A percentile compares a stretch with the other conserved stretches of the same genome.
Evolutionary conservation across 2,797 vertebrate species (phyloP).

Genomic region (Cyclopterus lumpus): DNA sequence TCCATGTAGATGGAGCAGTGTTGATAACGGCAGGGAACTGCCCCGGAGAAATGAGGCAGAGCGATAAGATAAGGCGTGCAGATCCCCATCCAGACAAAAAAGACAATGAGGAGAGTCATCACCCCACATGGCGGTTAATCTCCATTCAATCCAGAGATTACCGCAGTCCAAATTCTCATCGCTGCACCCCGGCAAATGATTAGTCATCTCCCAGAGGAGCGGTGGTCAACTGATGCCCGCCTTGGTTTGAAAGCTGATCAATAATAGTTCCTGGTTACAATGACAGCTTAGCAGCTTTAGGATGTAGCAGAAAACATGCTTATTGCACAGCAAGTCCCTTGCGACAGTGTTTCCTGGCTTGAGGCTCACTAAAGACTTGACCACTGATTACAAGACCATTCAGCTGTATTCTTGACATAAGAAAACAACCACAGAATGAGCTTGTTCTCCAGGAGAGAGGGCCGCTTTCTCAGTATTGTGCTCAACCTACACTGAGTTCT

Average conservation of each 20-base stretch:
- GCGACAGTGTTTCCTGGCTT: neutral
- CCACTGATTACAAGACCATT: neutral
- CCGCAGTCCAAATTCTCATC: slow-evolving; percentile 62
- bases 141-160: slow-evolving; percentile 76
- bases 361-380: slow-evolving; percentile 13
- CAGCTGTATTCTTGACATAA: slow-evolving; percentile 15
- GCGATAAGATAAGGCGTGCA: slow-evolving; percentile 74
- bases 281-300: slow-evolving; percentile 21
- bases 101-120: slow-evolving; percentile 70
- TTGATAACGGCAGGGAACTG: slow-evolving; percentile 66
- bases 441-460: neutral
- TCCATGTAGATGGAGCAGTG: slow-evolving; percentile 71
- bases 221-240: slow-evolving; percentile 45
- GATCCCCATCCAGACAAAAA: slow-evolving; percentile 71
- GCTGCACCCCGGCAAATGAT: slow-evolving; percentile 49
- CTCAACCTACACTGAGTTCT: slow-evolving; percentile 18
- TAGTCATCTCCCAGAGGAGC: slow-evolving; percentile 69
- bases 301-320: slow-evolving; percentile 17
- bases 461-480: slow-evolving; percentile 33
- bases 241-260: slow-evolving; percentile 52
- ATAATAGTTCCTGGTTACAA: slow-evolving; percentile 55
- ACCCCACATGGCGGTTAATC: slow-evolving; percentile 75
- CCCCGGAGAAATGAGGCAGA: slow-evolving; percentile 69
- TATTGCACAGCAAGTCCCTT: neutral
- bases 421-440: slow-evolving; percentile 18